Evolutionary conservation across 2,888 invertebrate species (phyloP).

Genomic region (Nematopogon swammerdamellus): DNA sequence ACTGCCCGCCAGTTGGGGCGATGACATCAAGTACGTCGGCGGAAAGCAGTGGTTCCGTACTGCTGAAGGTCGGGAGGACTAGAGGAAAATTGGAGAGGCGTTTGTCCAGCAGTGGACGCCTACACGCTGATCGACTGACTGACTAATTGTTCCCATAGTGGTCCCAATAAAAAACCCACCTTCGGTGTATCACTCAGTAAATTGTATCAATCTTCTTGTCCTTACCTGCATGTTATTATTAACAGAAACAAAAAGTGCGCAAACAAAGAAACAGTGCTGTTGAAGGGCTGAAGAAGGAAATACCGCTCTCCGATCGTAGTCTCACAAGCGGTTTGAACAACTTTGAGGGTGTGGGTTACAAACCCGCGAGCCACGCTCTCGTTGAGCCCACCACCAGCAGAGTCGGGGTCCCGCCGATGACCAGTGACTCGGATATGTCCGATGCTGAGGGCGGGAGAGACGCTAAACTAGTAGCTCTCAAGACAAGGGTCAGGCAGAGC

Average conservation of each 20-base stretch:
- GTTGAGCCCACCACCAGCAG: conserved; percentile 26
- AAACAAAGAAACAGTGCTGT: conserved; percentile 46
- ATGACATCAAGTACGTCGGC: too few species aligned
- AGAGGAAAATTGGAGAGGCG: too few species aligned
- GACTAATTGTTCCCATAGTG: too few species aligned
- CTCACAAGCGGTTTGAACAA: conserved; percentile 39
- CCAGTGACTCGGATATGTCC: conserved; percentile 67
- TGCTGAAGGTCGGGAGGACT: too few species aligned
- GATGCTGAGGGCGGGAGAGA: conserved; percentile 57
- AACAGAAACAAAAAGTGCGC: conserved; percentile 46
- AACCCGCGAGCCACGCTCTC: conserved; percentile 33
- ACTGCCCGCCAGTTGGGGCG: too few species aligned
- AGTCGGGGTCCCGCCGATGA: conserved; percentile 31
- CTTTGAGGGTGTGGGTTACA: conserved; percentile 38
- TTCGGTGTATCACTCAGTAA: conserved; percentile 1
- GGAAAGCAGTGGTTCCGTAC: too few species aligned
- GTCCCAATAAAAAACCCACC: too few species aligned
- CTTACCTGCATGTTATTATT: too few species aligned
- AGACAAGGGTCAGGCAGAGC: conserved; percentile 64
- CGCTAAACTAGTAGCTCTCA: conserved; percentile 42
- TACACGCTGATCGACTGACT: too few species aligned
- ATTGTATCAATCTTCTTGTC: conserved; percentile 1
- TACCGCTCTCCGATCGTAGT: conserved; percentile 40
- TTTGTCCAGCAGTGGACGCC: too few species aligned
- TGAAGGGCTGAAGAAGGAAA: conserved; percentile 42